Base-by-base conservation (phyloP, 2,888 invertebrate genomes). In the Silvanus unidentatus region DNA sequence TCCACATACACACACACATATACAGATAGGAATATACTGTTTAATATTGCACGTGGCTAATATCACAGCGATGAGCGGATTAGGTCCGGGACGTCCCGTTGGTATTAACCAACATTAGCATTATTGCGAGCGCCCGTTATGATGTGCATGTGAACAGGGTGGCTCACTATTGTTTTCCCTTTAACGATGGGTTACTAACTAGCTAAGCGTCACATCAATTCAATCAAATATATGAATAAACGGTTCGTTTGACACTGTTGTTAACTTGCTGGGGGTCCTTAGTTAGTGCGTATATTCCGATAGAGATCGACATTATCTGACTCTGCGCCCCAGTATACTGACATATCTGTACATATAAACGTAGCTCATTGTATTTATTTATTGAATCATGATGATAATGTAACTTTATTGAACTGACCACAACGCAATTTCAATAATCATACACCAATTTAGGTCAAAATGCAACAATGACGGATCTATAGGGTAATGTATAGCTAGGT, bases 21-120 rank as follows among this genome's bases (percentile, higher is more conserved):
- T 32, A 32, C n/a, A 12, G n/a, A 9, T 32, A 32, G 4, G 32
- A 8, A 32, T 32, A 32, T 12, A 53, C 60, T 64, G 57, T 63
- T 65, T 62, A 64, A 65, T 64, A 63, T 62, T 64, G 59, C 55
- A 63, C 54, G 54, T 53, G 56, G 54, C 57, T 58, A 55, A 61
- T 60, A 60, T 59, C 55, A 50, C 45, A 52, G 54, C 57, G 56
- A 57, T 57, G 59, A 57, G 51, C 57, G 58, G 59, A 60, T 60
- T 59, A 58, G 52, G 47, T 47, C 50, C 52, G 55, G 53, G 50
- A 54, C 52, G 52, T 60, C 59, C 62, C 63, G 51, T 53, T 52
- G 59, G 64, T 57, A 61, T 62, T 62, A 61, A 54, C 55, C 54
- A 54, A 61, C 60, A 63, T 64, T 60, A 64, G 56, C 61, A 58